Conservation (phyloP, 2,888 invertebrate species). For the Linnaemya tessellans region DNA sequence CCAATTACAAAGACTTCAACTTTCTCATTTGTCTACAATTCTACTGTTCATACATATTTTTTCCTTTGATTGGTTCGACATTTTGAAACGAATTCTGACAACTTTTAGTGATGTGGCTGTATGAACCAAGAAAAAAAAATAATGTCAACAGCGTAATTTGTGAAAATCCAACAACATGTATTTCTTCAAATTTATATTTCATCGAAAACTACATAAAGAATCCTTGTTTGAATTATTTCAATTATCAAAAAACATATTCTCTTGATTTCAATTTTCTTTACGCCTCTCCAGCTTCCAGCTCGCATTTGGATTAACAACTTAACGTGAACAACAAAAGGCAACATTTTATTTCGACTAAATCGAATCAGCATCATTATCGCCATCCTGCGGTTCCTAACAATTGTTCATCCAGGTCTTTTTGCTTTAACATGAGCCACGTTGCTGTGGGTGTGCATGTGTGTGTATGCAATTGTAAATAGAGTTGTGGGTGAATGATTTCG, state of each 20-base stretch:
- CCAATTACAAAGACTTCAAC: no score
- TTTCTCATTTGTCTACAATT: no score
- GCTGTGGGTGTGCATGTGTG: neutral
- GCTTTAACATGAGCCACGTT: neutral
- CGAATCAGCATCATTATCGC: conserved; percentile 61
- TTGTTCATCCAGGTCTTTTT: conserved; percentile 17
- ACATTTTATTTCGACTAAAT: conserved; percentile 46
- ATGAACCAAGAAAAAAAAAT: no score
- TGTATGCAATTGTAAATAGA: neutral
- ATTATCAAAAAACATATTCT: neutral
- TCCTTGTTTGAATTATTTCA: neutral
- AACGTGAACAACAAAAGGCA: conserved; percentile 1
- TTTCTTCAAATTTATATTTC: neutral
- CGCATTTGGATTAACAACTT: conserved; percentile 48
- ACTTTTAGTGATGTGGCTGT: no score
- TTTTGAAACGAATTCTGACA: no score
- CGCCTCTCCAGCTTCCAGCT: neutral
- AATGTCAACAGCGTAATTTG: no score
- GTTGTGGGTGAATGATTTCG: conserved; percentile 10
- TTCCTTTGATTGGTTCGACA: no score
- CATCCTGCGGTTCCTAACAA: conserved; percentile 62
- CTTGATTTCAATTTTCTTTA: neutral
- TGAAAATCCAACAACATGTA: no score
- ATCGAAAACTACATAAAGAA: no score
- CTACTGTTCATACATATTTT: no score